Evolutionary conservation across 2,113 vertebrate species (phyloP).

Genomic region (Eulacestoma nigropectus): DNA sequence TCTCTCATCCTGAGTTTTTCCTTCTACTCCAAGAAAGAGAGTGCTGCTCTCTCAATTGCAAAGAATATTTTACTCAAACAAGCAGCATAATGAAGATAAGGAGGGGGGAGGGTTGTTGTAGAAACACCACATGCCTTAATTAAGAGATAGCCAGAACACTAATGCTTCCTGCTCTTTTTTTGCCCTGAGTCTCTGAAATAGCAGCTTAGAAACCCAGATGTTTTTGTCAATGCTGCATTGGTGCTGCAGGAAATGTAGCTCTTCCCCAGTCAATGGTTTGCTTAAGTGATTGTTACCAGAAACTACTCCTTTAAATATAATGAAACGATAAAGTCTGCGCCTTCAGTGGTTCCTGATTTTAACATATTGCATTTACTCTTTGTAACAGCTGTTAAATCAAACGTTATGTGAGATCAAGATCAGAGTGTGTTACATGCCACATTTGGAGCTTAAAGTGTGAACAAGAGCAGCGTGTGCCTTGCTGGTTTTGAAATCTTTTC

Average conservation of each 20-base stretch:
- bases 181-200: neutral
- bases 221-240: neutral
- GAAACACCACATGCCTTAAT: slow-evolving; percentile 6
- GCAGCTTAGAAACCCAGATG: neutral
- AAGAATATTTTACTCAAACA: neutral
- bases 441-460: neutral
- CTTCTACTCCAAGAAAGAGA: neutral
- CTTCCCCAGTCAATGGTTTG: neutral
- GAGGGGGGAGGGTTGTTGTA: neutral
- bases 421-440: neutral
- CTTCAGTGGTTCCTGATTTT: neutral
- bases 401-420: neutral
- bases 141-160: slow-evolving; percentile 26
- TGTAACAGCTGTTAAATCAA: neutral
- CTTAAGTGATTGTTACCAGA: neutral
- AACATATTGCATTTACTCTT: neutral
- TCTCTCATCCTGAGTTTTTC: neutral
- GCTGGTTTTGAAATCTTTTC: neutral
- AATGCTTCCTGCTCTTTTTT: neutral
- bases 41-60: neutral
- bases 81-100: neutral
- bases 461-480: neutral
- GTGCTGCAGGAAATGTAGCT: slow-evolving; percentile 2
- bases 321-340: neutral
- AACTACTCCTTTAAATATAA: neutral